Percentiles rank a stretch among this genome's conserved stretches.
Conservation (phyloP, 2,888 invertebrate species). For the Calephelis perditalis region DNA sequence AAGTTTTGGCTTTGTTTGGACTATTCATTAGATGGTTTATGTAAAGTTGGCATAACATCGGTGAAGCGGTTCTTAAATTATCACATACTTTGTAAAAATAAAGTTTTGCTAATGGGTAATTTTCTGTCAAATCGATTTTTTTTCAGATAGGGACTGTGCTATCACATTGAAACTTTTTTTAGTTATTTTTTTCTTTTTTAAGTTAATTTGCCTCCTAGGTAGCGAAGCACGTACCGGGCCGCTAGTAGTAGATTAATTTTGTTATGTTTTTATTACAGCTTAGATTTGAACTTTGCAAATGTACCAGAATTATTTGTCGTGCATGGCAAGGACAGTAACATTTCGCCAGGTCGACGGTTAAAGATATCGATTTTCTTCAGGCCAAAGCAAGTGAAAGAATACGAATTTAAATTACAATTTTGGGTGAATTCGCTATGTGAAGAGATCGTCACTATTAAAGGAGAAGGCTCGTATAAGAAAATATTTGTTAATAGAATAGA, state of each 20-base stretch:
- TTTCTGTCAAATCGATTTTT: no score
- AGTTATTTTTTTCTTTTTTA: no score
- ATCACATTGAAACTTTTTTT: no score
- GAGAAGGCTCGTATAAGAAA: slow-evolving; percentile 64
- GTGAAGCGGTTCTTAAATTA: no score
- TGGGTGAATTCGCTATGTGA: slow-evolving; percentile 74
- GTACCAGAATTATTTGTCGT: slow-evolving; percentile 71
- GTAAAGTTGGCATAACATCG: no score
- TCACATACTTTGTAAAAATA: no score
- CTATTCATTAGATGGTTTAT: no score
- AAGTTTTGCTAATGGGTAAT: no score
- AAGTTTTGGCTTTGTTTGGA: no score
- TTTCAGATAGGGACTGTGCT: no score
- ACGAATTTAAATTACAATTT: slow-evolving; percentile 72
- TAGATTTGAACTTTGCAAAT: slow-evolving; percentile 69
- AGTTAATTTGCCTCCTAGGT: neutral
- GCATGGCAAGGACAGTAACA: slow-evolving; percentile 48
- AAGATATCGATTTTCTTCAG: slow-evolving; percentile 75
- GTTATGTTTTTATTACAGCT: slow-evolving; percentile 48
- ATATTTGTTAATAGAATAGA: neutral
- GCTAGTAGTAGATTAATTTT: neutral
- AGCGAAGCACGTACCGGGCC: neutral
- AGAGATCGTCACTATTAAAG: slow-evolving; percentile 67
- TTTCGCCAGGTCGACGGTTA: slow-evolving; percentile 58
- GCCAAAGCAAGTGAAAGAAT: slow-evolving; percentile 69